Evolutionary conservation across 2,888 invertebrate species (phyloP).

Genomic region (Parapristionchus giblindavisi): DNA sequence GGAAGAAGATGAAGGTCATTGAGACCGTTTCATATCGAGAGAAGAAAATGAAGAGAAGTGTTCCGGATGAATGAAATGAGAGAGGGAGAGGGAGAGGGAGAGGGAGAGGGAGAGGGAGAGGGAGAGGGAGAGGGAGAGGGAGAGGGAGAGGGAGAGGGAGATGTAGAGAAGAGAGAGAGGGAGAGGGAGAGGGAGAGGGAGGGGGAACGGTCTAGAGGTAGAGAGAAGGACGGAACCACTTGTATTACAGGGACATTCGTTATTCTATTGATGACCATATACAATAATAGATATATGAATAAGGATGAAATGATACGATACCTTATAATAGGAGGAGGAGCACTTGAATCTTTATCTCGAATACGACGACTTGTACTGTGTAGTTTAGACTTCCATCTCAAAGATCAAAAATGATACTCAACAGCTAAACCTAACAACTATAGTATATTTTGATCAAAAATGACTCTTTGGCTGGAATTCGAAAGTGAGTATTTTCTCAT

Average conservation of each 20-base stretch:
- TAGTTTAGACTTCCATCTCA: constrained; percentile 53
- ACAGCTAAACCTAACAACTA: neutral
- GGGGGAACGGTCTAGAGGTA: neutral
- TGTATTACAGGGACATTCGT: no score
- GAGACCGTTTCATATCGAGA: neutral
- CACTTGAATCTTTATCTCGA: constrained; percentile 49
- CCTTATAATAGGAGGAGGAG: constrained; percentile 47
- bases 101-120: neutral
- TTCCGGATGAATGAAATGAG: no score
- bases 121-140: neutral
- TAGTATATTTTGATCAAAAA: no score
- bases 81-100: neutral
- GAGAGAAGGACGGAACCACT: neutral
- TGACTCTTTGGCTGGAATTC: no score
- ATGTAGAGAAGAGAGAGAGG: neutral
- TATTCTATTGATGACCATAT: no score
- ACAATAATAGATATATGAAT: no score
- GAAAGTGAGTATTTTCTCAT: neutral
- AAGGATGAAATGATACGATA: neutral
- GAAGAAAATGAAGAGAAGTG: neutral
- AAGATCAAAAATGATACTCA: neutral
- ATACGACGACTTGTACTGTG: constrained; percentile 40
- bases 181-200: neutral
- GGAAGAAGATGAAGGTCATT: no score
- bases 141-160: neutral